Conservation (phyloP, 2,797 vertebrate species). For the Borostomias antarcticus region DNA sequence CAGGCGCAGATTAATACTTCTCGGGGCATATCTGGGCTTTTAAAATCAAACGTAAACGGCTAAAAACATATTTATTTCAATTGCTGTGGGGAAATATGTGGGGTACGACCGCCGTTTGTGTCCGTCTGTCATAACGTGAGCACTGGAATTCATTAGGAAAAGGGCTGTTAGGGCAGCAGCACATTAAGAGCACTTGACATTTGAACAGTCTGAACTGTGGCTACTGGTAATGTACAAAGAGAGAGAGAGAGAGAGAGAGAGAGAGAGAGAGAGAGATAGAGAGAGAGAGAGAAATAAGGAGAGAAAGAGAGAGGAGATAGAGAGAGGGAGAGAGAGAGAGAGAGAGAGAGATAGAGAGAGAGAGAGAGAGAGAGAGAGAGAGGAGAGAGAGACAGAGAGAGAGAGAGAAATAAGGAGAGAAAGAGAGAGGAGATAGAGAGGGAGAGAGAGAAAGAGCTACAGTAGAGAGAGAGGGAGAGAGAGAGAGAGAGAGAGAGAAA, state of each 20-base stretch:
- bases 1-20: neutral
- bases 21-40: neutral
- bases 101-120: too few relatives aligned
- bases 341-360: neutral
- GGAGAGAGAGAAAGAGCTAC: constrained; percentile 7
- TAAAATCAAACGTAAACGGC: neutral
- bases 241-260: constrained; percentile 7
- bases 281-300: neutral
- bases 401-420: neutral
- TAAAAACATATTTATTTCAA: neutral
- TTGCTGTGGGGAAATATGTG: constrained; percentile 19
- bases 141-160: too few relatives aligned
- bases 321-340: neutral
- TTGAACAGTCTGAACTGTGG: constrained; percentile 56
- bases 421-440: neutral
- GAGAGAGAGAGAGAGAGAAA: constrained; percentile 27
- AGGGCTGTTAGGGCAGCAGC: constrained; percentile 32
- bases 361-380: constrained; percentile 11
- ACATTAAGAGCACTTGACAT: constrained; percentile 48
- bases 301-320: neutral
- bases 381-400: constrained; percentile 39
- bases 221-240: constrained; percentile 39
- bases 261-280: constrained; percentile 37
- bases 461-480: constrained; percentile 29
- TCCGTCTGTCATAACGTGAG: too few relatives aligned